Conservation (phyloP, 2,113 vertebrate species). For the Excalfactoria chinensis region DNA sequence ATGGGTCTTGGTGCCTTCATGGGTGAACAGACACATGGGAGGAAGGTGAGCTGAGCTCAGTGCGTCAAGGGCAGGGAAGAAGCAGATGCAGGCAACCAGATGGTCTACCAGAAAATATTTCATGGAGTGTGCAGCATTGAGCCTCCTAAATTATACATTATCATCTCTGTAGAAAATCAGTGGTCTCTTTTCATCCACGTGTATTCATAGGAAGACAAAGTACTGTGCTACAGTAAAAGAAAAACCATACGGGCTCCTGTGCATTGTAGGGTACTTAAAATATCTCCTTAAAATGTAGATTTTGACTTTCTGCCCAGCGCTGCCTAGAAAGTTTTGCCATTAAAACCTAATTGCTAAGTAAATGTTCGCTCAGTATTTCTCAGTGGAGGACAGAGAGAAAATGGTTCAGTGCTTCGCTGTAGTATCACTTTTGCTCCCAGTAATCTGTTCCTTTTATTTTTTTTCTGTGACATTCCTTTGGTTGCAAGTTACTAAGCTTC, state of each 20-base stretch:
- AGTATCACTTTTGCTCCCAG: slow-evolving; percentile 13
- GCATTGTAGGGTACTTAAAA: slow-evolving; percentile 68
- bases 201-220: slow-evolving; percentile 32
- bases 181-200: neutral
- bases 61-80: neutral
- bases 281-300: slow-evolving; percentile 73
- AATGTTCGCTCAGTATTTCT: slow-evolving; percentile 63
- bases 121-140: neutral
- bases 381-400: slow-evolving; percentile 38
- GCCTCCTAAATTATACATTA: accelerated
- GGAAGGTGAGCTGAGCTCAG: neutral
- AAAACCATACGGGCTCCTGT: slow-evolving; percentile 34
- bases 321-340: slow-evolving; percentile 68
- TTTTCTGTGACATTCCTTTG: neutral
- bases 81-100: neutral
- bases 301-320: slow-evolving; percentile 77
- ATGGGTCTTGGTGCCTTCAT: neutral
- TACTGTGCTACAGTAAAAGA: slow-evolving; percentile 27
- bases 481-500: slow-evolving; percentile 8
- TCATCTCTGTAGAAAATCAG: neutral
- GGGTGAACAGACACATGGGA: accelerated
- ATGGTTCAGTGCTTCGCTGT: neutral
- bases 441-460: slow-evolving; percentile 14
- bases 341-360: slow-evolving; percentile 72
- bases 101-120: neutral